Evolutionary conservation across 1,140 invertebrate genomes (phyloP).

Genomic region (Antheraea mylitta): DNA sequence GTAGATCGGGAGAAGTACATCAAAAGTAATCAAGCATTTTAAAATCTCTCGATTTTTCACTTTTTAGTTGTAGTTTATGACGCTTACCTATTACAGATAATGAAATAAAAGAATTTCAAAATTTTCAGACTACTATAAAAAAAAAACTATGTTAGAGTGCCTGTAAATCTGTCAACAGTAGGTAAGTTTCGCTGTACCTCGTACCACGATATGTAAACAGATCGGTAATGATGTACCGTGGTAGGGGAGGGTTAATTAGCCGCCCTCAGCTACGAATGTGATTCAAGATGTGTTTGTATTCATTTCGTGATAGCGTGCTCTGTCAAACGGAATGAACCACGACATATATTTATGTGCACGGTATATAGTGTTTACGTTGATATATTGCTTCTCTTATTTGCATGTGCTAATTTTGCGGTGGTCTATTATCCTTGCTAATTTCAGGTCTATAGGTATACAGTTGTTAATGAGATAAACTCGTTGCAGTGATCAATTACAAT

Average conservation of each 20-base stretch:
- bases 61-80: too few species aligned
- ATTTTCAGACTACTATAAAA: too few species aligned
- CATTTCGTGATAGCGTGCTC: constrained; percentile 5
- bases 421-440: background rate
- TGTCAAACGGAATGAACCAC: background rate
- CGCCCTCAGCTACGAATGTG: constrained; percentile 14
- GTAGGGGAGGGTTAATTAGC: constrained; percentile 16
- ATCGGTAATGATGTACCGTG: constrained; percentile 20
- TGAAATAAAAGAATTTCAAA: too few species aligned
- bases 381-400: background rate
- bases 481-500: too few species aligned
- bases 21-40: too few species aligned
- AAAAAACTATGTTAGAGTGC: too few species aligned
- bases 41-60: too few species aligned
- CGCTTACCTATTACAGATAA: too few species aligned
- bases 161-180: background rate
- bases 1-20: too few species aligned
- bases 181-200: background rate
- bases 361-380: background rate
- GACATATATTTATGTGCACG: background rate
- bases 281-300: constrained; percentile 16
- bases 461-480: too few species aligned
- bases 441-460: too few species aligned
- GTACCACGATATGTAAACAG: constrained; percentile 15
- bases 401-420: background rate